Evolutionary conservation across 1,140 invertebrate species (phyloP).

Genomic region (Melanaphis sacchari): DNA sequence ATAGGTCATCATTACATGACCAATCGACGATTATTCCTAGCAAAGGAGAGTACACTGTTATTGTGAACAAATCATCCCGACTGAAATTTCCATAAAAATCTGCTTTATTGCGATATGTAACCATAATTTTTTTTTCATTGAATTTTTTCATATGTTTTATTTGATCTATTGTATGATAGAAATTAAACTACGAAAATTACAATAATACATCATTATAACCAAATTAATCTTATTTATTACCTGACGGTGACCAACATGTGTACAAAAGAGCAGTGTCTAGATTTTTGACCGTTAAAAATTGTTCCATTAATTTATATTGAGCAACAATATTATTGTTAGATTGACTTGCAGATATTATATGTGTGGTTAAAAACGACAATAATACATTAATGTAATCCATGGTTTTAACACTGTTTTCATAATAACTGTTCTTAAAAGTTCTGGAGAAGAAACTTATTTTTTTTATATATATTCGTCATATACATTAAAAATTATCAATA

Average conservation of each 20-base stretch:
- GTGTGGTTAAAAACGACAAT: not conserved
- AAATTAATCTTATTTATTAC: not conserved
- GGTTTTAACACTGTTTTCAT: not conserved
- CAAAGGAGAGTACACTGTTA: not conserved
- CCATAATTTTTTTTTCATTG: not conserved
- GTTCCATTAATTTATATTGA: not conserved
- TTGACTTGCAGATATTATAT: not conserved
- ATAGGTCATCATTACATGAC: not conserved
- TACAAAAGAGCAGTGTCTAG: not conserved
- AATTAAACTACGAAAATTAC: not conserved
- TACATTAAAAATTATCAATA: not conserved
- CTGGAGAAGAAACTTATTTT: not conserved
- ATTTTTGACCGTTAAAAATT: not conserved
- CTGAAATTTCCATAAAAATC: not conserved
- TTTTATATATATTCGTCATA: not conserved
- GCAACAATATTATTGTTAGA: not conserved
- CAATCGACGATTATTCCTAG: slow-evolving; percentile 20
- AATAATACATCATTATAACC: not conserved
- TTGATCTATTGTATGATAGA: not conserved
- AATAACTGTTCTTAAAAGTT: not conserved
- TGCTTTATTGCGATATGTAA: not conserved
- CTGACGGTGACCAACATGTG: not conserved
- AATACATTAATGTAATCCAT: not conserved
- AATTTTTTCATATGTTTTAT: slow-evolving; percentile 1
- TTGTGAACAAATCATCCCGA: not conserved